Evolutionary conservation across 1,140 invertebrate species (phyloP).

Genomic region (Tribolium madens): DNA sequence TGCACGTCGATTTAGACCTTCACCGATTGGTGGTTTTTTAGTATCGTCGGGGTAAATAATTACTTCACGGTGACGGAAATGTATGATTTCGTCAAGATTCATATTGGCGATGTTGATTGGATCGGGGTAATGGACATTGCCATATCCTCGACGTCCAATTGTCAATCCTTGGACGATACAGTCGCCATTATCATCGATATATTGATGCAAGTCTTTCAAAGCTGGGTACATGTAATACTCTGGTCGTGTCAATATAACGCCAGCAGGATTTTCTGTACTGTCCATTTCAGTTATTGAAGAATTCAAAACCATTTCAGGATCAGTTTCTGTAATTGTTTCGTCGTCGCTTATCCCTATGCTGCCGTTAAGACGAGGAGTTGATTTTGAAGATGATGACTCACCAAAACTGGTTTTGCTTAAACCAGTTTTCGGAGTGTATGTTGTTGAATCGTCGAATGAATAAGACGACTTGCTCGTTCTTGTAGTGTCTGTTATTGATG

Average conservation of each 20-base stretch:
- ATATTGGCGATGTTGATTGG: slow-evolving; percentile 89
- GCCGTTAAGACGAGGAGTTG: not conserved
- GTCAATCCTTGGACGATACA: slow-evolving; percentile 90
- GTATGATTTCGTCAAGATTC: slow-evolving; percentile 88
- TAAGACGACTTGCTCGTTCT: not conserved
- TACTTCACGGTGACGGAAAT: slow-evolving; percentile 83
- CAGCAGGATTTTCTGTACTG: slow-evolving; percentile 41
- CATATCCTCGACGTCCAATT: slow-evolving; percentile 90
- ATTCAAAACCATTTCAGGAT: not conserved
- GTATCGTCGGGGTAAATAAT: slow-evolving; percentile 79
- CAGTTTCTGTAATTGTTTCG: not conserved
- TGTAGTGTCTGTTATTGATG: not conserved
- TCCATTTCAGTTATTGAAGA: not conserved
- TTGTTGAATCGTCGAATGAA: not conserved
- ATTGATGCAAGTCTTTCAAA: slow-evolving; percentile 77
- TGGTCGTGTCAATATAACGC: slow-evolving; percentile 64
- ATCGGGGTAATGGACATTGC: slow-evolving; percentile 91
- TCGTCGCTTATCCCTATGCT: not conserved
- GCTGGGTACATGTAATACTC: slow-evolving; percentile 90
- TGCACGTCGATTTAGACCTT: slow-evolving; percentile 91
- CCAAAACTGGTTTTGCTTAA: not conserved
- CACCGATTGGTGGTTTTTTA: slow-evolving; percentile 81
- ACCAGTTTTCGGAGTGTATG: not conserved
- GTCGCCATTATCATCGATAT: slow-evolving; percentile 77
- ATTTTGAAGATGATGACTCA: not conserved